Base-by-base conservation (phyloP, 2,888 invertebrate species). In the Limnephilus rhombicus region DNA sequence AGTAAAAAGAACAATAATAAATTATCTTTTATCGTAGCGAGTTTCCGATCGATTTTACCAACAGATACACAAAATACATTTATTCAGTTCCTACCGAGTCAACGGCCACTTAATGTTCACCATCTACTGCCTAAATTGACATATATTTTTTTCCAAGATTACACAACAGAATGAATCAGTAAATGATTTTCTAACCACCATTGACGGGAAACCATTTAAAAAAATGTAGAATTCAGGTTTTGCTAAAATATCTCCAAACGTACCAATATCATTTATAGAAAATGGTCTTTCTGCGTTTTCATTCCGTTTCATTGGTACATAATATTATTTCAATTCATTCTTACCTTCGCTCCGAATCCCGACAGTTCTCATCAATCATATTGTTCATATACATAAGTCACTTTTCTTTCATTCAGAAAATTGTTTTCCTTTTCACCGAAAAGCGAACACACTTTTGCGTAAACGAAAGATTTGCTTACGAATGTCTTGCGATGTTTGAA, bases 91-190 rank as follows among this genome's bases (percentile, higher is more conserved):
- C 90, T 53, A n/a, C 34, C 18, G 90, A 88, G 92, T 89, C 93
- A 89, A 92, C 91, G 93, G 91, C 93, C 93, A 86, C 81, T 89
- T 93, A 93, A 93, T 92, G 91, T 29, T 31, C 49, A n/a, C 85
- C 80, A 90, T 80, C 92, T 92, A 87, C 91, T 92, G 93, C 88
- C 92, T 93, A 92, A 90, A 93, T 93, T 93, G 93, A 93, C 93
- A 93, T 93, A 93, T 93, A 93, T 93, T 93, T 93, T 93, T 93
- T 93, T 45, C 83, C 92, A 93, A 92, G 93, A 93, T 93, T 90
- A 91, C 49, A 91, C 85, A 83, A 49, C 83, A 12, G 49, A 91
- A 81, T 91, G 91, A 91, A 87, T 91, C 87, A 86, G 85, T 85
- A 68, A 37, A 68, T 41, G 88, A 34, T 89, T 89, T 89, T 80